These are phyloP conservation scores for Prietella phreatophila DNA, from an alignment of 2,113 vertebrate genomes.

Conservation along the genomic window DNA sequence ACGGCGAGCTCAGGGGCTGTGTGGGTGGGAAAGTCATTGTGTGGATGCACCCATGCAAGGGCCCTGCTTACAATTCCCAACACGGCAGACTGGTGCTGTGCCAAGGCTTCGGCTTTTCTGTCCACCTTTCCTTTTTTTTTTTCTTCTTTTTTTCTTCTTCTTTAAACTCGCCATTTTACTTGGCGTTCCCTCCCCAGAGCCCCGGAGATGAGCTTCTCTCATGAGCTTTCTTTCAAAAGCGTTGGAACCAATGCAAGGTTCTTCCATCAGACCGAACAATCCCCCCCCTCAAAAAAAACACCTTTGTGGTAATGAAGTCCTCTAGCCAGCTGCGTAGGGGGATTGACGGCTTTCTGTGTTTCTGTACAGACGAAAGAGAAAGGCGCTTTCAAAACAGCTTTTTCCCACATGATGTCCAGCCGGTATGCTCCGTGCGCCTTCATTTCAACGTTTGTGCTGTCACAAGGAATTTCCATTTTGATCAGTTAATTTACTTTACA, in stretches of 20 bases:
- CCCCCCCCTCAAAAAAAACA: neutral
- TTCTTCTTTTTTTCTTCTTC: neutral
- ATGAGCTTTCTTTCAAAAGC: neutral
- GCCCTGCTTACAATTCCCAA: constrained; percentile 5
- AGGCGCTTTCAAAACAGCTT: constrained; percentile 12
- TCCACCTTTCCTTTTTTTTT: neutral
- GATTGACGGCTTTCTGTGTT: constrained; percentile 8
- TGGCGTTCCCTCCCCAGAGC: neutral
- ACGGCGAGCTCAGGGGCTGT: neutral
- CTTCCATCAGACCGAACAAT: neutral
- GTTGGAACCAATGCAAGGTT: neutral
- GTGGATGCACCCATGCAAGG: neutral
- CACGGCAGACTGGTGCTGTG: neutral
- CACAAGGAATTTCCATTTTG: neutral
- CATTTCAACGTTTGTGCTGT: neutral
- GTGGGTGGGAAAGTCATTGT: constrained; percentile 33
- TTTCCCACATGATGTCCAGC: constrained; percentile 31
- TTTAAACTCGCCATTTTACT: neutral
- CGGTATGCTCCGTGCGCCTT: neutral
- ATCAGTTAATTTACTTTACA: neutral
- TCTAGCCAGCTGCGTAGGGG: neutral
- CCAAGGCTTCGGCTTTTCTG: neutral
- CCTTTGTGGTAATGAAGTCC: constrained; percentile 11
- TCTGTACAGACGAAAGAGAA: constrained; percentile 16
- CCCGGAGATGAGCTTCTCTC: neutral